phyloP scores from a whole-genome alignment of 2,888 invertebrate species.

The Mycalesis mineus region DNA sequence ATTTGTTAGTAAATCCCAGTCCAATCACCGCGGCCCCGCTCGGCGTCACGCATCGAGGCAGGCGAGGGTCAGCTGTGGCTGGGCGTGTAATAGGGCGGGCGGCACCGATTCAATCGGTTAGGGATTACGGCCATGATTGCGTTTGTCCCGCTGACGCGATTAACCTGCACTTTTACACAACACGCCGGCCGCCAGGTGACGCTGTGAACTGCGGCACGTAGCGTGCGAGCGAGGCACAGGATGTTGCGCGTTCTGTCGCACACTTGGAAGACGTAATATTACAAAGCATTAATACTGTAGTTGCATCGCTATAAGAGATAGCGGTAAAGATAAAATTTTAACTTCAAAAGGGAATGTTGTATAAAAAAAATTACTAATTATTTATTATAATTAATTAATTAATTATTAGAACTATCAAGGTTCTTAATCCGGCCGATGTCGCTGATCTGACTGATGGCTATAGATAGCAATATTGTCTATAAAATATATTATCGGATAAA shows the following conservation, averaged over 20 bases:
- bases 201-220: too few relatives aligned
- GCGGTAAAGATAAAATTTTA: too few relatives aligned
- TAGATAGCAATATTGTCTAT: too few relatives aligned
- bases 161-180: conserved; percentile 19
- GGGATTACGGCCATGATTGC: conserved; percentile 34
- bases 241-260: not conserved
- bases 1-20: not conserved
- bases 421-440: too few relatives aligned
- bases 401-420: too few relatives aligned
- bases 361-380: too few relatives aligned
- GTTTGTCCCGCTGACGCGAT: conserved; percentile 22
- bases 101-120: conserved; percentile 26
- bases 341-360: too few relatives aligned
- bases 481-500: too few relatives aligned
- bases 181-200: not conserved
- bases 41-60: not conserved
- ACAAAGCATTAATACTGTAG: too few relatives aligned
- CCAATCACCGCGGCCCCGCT: not conserved
- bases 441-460: too few relatives aligned
- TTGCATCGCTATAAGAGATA: too few relatives aligned
- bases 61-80: not conserved
- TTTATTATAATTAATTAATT: too few relatives aligned
- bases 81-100: conserved; percentile 9
- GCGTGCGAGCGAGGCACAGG: not conserved
- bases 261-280: not conserved